Evolutionary conservation across 92 coral and sea anemone species (phyloP), one percentile per base, ranked within the genome.

Genomic region (Actinernus sp.): DNA sequence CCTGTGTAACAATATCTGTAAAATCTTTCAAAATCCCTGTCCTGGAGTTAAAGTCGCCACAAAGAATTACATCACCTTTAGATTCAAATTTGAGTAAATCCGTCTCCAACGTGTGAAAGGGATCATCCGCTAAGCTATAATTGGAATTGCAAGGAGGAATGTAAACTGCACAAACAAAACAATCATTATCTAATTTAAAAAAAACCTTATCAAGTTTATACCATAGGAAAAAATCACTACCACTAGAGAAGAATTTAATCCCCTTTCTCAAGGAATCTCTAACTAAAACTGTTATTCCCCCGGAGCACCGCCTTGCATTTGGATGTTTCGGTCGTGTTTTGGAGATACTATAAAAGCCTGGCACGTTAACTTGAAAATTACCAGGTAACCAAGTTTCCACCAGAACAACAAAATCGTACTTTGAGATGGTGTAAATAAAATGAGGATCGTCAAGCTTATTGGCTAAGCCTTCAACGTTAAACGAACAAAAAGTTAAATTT

Each of bases 381-480:
- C 1, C 47, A 56, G 32, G 28, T 53, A 73, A 26, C 80, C 80
- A 79, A 27, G 80, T 70, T 37, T 71, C 80, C 7, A 66, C 70
- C 23, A 79, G 72, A 17, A 79, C 39, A 26, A 79, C 43, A 31
- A 79, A 69, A 55, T 79, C 79, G 39, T 61, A 63, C 44, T 69
- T 79, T 27, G 37, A 51, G 11, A 71, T 31, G 30, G 41, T 49
- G 23, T 62, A 26, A 27, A 28, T 31, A 61, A 79, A 78, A 58
- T 68, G 78, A 59, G 21, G 2, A 32, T 39, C 48, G 36, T 59
- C 45, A 34, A 33, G 59, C 45, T 79, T 79, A 51, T 79, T 32
- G 26, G 72, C 86, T 19, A 79, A 55, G 18, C 85, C 85, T 31
- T 68, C 50, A 33, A 78, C 51, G 39, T 78, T 78, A 77, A 77